Conservation (phyloP, 2,888 invertebrate genomes). For the Stramonita haemastoma region DNA sequence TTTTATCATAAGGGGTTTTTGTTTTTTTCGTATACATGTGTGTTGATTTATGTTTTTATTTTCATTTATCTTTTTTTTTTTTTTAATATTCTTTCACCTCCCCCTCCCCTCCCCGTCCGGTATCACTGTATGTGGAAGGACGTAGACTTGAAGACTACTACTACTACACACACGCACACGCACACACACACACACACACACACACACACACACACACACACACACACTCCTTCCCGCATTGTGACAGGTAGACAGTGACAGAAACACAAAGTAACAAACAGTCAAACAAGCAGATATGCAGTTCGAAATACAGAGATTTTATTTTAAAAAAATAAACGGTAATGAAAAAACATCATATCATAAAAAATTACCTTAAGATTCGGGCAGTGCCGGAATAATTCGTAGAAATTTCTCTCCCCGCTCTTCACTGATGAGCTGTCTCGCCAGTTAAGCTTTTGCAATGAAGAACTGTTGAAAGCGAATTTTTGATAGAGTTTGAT, state of each 20-base stretch:
- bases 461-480: conserved; percentile 38
- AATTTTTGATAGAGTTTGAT: not conserved
- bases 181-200: not conserved
- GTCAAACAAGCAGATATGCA: not conserved
- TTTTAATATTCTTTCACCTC: too few species aligned
- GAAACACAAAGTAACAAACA: not conserved
- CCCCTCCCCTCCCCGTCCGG: too few species aligned
- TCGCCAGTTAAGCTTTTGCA: not conserved
- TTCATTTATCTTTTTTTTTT: too few species aligned
- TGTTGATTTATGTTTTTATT: too few species aligned
- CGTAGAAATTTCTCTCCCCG: too few species aligned
- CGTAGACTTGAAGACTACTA: too few species aligned
- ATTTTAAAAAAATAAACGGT: too few species aligned
- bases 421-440: not conserved
- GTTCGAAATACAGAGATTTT: not conserved
- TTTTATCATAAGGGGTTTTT: too few species aligned
- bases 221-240: not conserved
- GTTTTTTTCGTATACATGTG: too few species aligned
- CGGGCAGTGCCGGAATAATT: conserved; percentile 6
- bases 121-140: too few species aligned
- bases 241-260: not conserved
- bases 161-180: too few species aligned
- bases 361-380: conserved; percentile 14
- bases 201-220: not conserved
- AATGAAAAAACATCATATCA: not conserved